These are phyloP conservation scores for Neoarius graeffei DNA, from an alignment of 2,113 vertebrate genomes.

Conservation along the genomic window DNA sequence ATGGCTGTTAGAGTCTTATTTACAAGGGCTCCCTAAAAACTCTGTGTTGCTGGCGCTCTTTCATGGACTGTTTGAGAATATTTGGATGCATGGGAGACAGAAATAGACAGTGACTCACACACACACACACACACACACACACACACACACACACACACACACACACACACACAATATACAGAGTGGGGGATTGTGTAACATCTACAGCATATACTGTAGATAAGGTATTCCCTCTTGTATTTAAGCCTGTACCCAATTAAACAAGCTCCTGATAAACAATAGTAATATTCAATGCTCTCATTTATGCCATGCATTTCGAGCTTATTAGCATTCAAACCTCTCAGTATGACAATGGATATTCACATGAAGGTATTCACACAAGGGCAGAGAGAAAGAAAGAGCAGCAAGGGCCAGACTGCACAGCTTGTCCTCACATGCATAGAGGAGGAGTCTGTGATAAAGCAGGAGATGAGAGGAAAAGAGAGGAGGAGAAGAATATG, in stretches of 20 bases:
- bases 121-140: neutral
- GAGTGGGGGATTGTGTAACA: constrained; percentile 12
- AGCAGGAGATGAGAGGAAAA: neutral
- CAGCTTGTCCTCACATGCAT: neutral
- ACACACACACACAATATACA: neutral
- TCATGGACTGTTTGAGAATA: neutral
- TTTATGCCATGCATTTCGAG: constrained; percentile 37
- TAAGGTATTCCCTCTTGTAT: constrained; percentile 41
- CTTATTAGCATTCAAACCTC: constrained; percentile 47
- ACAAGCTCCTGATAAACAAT: constrained; percentile 55
- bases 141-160: neutral
- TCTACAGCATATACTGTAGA: constrained; percentile 29
- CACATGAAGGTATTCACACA: constrained; percentile 15
- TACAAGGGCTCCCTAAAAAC: constrained; percentile 25
- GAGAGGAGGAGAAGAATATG: neutral
- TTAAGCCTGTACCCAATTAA: constrained; percentile 55
- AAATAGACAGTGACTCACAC: neutral
- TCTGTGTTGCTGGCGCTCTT: constrained; percentile 17
- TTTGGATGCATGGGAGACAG: constrained; percentile 16
- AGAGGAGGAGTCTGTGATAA: neutral
- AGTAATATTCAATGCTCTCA: constrained; percentile 41
- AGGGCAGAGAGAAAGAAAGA: constrained; percentile 11
- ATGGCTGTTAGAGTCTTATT: constrained; percentile 28
- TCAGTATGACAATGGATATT: constrained; percentile 28
- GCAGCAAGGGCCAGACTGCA: neutral